Evolutionary conservation across 2,797 vertebrate genomes (phyloP).

Genomic region (Ctenosaura bakeri): DNA sequence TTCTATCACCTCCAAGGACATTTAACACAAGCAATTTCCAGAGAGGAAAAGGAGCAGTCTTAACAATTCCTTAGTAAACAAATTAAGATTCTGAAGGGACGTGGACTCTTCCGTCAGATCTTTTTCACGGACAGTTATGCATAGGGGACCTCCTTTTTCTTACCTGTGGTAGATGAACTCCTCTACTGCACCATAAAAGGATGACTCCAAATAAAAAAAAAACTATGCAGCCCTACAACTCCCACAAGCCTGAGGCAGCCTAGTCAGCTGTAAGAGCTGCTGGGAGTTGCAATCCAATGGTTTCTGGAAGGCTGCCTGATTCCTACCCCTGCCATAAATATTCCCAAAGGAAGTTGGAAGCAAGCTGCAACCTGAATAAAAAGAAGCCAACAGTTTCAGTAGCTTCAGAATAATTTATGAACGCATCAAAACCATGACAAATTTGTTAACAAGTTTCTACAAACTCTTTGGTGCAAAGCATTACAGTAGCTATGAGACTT

Average conservation of each 20-base stretch:
- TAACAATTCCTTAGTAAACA: too few relatives aligned
- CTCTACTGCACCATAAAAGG: not conserved
- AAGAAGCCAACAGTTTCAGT: not conserved
- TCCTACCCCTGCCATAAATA: not conserved
- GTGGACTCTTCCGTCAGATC: not conserved
- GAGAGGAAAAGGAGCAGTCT: too few relatives aligned
- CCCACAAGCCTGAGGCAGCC: too few relatives aligned
- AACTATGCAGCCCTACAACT: too few relatives aligned
- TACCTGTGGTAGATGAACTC: too few relatives aligned
- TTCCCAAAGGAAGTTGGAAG: not conserved
- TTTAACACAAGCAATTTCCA: not conserved
- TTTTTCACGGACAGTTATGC: too few relatives aligned
- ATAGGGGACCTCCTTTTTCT: not conserved
- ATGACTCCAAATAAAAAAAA: too few relatives aligned
- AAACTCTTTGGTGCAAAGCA: constrained; percentile 51
- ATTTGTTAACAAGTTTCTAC: constrained; percentile 54
- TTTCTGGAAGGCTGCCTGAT: too few relatives aligned
- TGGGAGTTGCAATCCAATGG: too few relatives aligned
- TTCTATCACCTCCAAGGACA: not conserved
- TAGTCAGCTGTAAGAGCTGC: too few relatives aligned
- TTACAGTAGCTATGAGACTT: constrained; percentile 48
- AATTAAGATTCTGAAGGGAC: not conserved
- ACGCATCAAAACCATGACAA: constrained; percentile 63
- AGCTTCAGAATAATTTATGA: constrained; percentile 74
- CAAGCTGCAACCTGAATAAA: not conserved